Conservation (phyloP, 2,797 vertebrate genomes). For the Triplophysa yarkandensis region DNA sequence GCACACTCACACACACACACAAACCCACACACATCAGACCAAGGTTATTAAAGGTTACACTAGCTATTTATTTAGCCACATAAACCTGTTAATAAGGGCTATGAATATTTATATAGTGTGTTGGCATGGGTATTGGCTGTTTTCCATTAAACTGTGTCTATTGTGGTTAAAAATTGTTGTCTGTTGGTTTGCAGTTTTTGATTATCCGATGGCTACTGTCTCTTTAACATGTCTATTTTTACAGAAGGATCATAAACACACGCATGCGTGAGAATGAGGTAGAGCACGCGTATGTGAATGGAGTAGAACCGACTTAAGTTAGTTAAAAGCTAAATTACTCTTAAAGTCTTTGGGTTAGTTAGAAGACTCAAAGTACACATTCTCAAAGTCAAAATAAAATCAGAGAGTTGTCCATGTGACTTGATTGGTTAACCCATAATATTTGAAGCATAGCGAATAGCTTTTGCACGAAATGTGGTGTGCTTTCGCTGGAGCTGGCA, state of each 20-base stretch:
- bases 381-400: too few species aligned
- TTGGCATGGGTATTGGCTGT: not conserved
- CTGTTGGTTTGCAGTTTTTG: slow-evolving; percentile 26
- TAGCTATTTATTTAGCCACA: not conserved
- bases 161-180: not conserved
- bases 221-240: slow-evolving; percentile 52
- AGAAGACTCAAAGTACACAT: too few species aligned
- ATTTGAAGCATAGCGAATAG: too few species aligned
- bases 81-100: not conserved
- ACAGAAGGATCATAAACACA: slow-evolving; percentile 18
- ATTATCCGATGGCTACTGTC: slow-evolving; percentile 31
- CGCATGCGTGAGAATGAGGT: not conserved
- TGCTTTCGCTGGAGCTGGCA: too few species aligned
- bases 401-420: too few species aligned
- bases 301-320: slow-evolving; percentile 4
- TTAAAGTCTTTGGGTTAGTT: not conserved
- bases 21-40: slow-evolving; percentile 17
- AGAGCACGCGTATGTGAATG: slow-evolving; percentile 19
- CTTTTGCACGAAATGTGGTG: too few species aligned
- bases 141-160: not conserved
- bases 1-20: not conserved
- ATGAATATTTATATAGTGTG: not conserved
- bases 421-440: too few species aligned
- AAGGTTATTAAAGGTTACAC: not conserved
- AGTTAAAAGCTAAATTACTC: too few species aligned